Percentiles rank a stretch among this genome's conserved stretches.
Conservation (phyloP, 2,113 vertebrate genomes). For the Mesoclemmys tuberculata region DNA sequence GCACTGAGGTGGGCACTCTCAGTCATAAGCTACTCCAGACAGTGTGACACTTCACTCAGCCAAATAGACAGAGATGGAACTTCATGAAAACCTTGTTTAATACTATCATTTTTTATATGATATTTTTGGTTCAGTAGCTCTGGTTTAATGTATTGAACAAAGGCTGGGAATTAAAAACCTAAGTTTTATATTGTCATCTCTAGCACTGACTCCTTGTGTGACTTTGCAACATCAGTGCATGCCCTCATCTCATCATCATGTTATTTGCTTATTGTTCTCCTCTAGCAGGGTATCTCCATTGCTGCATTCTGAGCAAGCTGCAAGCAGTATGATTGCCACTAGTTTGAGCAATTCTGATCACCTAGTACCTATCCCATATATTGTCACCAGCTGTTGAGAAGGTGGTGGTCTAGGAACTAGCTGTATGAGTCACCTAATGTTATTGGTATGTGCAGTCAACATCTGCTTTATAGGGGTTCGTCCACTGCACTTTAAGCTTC, state of each 20-base stretch:
- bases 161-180: neutral
- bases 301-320: neutral
- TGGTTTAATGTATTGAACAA: neutral
- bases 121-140: neutral
- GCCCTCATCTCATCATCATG: too few species aligned
- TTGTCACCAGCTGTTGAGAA: constrained; percentile 27
- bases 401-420: neutral
- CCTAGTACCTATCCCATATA: neutral
- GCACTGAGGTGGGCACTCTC: too few species aligned
- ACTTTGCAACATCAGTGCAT: too few species aligned
- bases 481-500: neutral
- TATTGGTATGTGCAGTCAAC: neutral
- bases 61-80: too few species aligned
- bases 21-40: too few species aligned
- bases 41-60: too few species aligned
- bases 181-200: neutral
- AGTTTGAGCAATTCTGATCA: neutral
- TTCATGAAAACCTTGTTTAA: too few species aligned
- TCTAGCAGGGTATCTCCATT: neutral
- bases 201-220: neutral
- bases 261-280: neutral
- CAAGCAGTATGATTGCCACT: neutral
- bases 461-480: neutral
- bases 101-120: too few species aligned
- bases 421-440: constrained; percentile 8